Percentiles rank a stretch among this genome's conserved stretches.
phyloP scores from a whole-genome alignment of 1,140 invertebrate species.

The Cephus cinctus region DNA sequence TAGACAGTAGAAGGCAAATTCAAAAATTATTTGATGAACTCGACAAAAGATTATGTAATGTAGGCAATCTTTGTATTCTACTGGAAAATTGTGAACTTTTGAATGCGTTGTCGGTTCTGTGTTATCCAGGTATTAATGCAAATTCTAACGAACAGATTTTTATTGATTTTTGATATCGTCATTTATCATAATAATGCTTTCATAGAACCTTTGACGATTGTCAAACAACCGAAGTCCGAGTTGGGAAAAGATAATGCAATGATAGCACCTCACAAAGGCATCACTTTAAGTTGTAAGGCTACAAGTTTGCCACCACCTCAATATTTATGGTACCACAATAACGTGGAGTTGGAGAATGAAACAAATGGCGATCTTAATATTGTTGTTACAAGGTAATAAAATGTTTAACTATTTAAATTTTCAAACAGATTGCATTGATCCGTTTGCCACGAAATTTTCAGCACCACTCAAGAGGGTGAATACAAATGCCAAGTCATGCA shows the following conservation, averaged over 20 bases:
- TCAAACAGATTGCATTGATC: neutral
- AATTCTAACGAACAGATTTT: neutral
- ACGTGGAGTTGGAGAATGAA: constrained; percentile 18
- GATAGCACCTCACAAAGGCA: constrained; percentile 20
- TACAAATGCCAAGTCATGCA: constrained; percentile 37
- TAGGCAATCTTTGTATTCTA: constrained; percentile 29
- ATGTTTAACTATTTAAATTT: neutral
- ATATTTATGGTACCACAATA: constrained; percentile 37
- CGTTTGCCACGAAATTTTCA: neutral
- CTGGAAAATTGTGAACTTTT: constrained; percentile 32
- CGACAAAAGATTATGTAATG: constrained; percentile 33
- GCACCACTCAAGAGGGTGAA: constrained; percentile 28
- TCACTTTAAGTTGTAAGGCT: constrained; percentile 34
- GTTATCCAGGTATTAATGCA: constrained; percentile 27
- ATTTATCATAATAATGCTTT: constrained; percentile 6
- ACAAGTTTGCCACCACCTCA: constrained; percentile 35
- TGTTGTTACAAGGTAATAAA: constrained; percentile 23
- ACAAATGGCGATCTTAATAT: constrained; percentile 22
- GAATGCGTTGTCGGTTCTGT: constrained; percentile 30
- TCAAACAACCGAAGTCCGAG: constrained; percentile 25
- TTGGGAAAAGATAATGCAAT: constrained; percentile 8
- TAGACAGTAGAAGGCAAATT: constrained; percentile 21
- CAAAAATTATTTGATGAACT: constrained; percentile 34
- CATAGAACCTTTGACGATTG: constrained; percentile 31
- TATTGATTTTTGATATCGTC: neutral